These are phyloP conservation scores for Trinectes maculatus DNA, from an alignment of 2,113 vertebrate species.

Conservation along the genomic window DNA sequence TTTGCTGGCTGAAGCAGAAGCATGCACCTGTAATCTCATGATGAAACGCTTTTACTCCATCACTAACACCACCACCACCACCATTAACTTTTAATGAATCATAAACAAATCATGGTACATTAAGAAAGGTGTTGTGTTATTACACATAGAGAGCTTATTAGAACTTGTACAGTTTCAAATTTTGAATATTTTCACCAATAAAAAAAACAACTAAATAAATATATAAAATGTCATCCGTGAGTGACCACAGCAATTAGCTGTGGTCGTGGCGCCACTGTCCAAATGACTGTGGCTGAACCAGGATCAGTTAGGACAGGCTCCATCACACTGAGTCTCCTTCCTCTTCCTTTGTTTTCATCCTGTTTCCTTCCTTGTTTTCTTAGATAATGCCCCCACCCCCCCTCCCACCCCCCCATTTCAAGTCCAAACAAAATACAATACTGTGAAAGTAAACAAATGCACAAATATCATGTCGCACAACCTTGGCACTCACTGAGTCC, in stretches of 20 bases:
- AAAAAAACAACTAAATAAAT: slow-evolving; percentile 22
- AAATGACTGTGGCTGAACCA: slow-evolving; percentile 61
- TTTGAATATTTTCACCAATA: neutral
- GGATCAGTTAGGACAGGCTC: slow-evolving; percentile 65
- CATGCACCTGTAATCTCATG: slow-evolving; percentile 2
- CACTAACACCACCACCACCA: no score
- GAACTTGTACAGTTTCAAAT: neutral
- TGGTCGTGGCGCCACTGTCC: slow-evolving; percentile 73
- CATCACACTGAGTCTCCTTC: slow-evolving; percentile 76
- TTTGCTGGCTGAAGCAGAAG: neutral
- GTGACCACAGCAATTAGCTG: slow-evolving; percentile 64
- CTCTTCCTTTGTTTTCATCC: slow-evolving; percentile 82
- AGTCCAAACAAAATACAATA: slow-evolving; percentile 80
- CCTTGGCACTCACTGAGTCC: slow-evolving; percentile 29
- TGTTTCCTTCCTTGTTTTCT: slow-evolving; percentile 83
- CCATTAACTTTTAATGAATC: no score
- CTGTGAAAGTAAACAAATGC: slow-evolving; percentile 76
- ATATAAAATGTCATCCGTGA: slow-evolving; percentile 46
- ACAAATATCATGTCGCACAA: slow-evolving; percentile 56
- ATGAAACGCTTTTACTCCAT: slow-evolving; percentile 21
- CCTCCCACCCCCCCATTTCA: slow-evolving; percentile 46
- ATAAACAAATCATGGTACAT: slow-evolving; percentile 28
- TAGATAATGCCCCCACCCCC: slow-evolving; percentile 68
- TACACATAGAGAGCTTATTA: neutral
- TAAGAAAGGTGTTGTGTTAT: neutral